These are phyloP conservation scores for Thumatha senex DNA, from an alignment of 2,888 invertebrate species.

Conservation along the genomic window DNA sequence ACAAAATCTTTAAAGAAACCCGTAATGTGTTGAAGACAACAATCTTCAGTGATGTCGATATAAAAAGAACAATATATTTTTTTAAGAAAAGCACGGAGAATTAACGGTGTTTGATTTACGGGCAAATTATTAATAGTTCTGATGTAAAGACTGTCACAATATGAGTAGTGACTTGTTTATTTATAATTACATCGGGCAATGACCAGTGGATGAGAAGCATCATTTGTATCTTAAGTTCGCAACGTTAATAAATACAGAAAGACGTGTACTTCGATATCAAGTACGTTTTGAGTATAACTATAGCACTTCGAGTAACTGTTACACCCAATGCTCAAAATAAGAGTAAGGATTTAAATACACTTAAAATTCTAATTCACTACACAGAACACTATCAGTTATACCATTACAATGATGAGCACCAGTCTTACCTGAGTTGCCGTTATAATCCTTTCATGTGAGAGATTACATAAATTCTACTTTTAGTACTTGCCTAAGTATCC, in stretches of 20 bases:
- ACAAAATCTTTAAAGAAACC: too few species aligned
- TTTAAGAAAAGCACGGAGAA: neutral
- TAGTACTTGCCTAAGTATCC: too few species aligned
- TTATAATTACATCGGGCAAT: conserved; percentile 17
- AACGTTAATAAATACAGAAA: neutral
- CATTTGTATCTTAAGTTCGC: neutral
- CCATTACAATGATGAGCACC: too few species aligned
- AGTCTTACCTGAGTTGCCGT: too few species aligned
- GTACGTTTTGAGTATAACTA: neutral
- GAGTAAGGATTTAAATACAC: too few species aligned
- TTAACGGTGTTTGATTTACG: conserved; percentile 10
- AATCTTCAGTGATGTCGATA: neutral
- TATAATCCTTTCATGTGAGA: too few species aligned
- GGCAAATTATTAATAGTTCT: conserved; percentile 5
- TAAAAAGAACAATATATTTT: neutral
- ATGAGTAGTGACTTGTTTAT: conserved; percentile 13
- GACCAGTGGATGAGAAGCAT: conserved; percentile 15
- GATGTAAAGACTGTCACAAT: conserved; percentile 11
- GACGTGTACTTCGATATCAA: neutral
- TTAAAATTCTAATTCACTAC: too few species aligned
- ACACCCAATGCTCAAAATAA: too few species aligned
- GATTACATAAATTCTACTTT: too few species aligned
- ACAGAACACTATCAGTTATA: too few species aligned
- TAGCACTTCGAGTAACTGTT: too few species aligned
- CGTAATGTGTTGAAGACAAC: too few species aligned